Conservation (phyloP, 2,888 invertebrate species). For the Phyllotreta striolata region DNA sequence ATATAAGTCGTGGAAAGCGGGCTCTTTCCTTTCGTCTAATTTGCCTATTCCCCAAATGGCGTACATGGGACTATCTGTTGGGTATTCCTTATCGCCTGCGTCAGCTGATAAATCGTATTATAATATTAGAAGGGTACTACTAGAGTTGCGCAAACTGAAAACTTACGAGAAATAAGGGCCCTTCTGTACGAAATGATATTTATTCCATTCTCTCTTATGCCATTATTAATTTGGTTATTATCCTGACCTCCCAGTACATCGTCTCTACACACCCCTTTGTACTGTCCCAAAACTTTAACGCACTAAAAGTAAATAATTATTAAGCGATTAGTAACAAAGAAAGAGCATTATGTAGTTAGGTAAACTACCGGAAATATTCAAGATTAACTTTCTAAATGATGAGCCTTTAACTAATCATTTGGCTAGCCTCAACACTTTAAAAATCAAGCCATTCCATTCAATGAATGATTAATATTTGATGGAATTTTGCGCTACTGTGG, state of each 20-base stretch:
- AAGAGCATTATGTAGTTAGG: too few species aligned
- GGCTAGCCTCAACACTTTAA: not conserved
- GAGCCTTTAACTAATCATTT: not conserved
- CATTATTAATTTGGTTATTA: constrained; percentile 81
- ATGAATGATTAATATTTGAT: too few species aligned
- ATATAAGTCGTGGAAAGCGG: constrained; percentile 83
- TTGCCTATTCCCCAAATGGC: constrained; percentile 87
- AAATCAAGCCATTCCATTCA: too few species aligned
- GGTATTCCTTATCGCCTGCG: constrained; percentile 77
- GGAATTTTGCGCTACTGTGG: not conserved
- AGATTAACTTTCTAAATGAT: not conserved
- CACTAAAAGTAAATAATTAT: constrained; percentile 65
- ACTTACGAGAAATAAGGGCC: constrained; percentile 75
- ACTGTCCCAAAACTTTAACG: constrained; percentile 84
- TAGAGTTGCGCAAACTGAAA: not conserved
- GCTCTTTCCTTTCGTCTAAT: constrained; percentile 78
- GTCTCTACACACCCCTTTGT: constrained; percentile 88
- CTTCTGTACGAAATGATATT: constrained; percentile 82
- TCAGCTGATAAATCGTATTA: constrained; percentile 67
- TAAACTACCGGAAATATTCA: not conserved
- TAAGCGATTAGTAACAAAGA: not conserved
- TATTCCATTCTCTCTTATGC: constrained; percentile 76
- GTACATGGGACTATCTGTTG: constrained; percentile 66
- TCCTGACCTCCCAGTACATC: constrained; percentile 82
- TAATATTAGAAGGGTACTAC: not conserved